phyloP scores from a whole-genome alignment of 2,888 invertebrate genomes.

The Tetranychus piercei region DNA sequence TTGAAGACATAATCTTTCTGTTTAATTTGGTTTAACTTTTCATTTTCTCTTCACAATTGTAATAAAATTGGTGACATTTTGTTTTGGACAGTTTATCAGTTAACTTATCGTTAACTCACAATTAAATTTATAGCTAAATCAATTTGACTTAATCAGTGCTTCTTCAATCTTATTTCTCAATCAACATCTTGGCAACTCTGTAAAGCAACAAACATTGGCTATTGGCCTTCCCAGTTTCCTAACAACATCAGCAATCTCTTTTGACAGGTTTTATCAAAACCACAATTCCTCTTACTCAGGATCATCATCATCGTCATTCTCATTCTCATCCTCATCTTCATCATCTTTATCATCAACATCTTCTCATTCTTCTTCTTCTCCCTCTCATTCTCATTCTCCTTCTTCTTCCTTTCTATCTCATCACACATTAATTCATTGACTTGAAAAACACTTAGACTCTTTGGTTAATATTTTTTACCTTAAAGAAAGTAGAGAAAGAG shows the following conservation, averaged over 20 bases:
- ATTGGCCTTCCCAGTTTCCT: background rate
- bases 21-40: no score
- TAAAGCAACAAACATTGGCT: background rate
- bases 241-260: background rate
- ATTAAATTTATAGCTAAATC: background rate
- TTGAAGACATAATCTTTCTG: no score
- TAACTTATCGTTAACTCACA: background rate
- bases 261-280: constrained; percentile 1
- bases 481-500: background rate
- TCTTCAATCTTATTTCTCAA: background rate
- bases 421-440: background rate
- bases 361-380: background rate
- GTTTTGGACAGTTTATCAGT: background rate
- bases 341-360: background rate
- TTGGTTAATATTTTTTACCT: background rate
- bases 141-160: no score
- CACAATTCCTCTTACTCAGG: background rate
- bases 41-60: no score
- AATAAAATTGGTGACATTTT: no score
- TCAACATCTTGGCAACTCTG: background rate
- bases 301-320: background rate
- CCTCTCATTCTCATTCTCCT: background rate
- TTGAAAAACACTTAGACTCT: background rate
- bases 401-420: background rate
- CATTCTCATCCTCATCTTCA: background rate